Conservation (phyloP, 2,888 invertebrate genomes). For the Leptothorax acervorum region DNA sequence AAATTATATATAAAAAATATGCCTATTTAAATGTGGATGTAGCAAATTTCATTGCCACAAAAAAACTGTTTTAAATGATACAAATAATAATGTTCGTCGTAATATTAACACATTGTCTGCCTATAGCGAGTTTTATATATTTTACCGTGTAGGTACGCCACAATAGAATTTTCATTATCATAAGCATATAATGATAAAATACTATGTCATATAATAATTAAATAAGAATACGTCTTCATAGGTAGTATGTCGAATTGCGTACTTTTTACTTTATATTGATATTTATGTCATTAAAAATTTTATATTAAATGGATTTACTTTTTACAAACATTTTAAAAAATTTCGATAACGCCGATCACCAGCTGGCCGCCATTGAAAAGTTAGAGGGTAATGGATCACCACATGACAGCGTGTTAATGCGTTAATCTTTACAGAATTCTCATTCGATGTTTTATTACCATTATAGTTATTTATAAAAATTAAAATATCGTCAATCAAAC, state of each 20-base stretch:
- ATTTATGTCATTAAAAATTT: neutral
- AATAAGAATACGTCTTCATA: neutral
- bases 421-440: neutral
- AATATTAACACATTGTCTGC: neutral
- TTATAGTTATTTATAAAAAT: slow-evolving; percentile 17
- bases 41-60: neutral
- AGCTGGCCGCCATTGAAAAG: neutral
- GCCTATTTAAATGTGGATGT: neutral
- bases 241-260: neutral
- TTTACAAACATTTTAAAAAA: neutral
- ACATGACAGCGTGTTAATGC: neutral
- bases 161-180: neutral
- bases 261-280: neutral
- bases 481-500: neutral
- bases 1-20: neutral
- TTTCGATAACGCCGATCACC: neutral
- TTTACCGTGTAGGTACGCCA: neutral
- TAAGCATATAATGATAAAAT: neutral
- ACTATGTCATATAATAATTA: neutral
- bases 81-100: neutral
- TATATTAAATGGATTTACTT: neutral
- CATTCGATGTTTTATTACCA: neutral
- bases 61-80: neutral
- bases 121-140: neutral
- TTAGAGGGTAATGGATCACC: too few species aligned